These are phyloP conservation scores for Meiosimyza decipiens DNA, from an alignment of 2,888 invertebrate species.

Conservation along the genomic window DNA sequence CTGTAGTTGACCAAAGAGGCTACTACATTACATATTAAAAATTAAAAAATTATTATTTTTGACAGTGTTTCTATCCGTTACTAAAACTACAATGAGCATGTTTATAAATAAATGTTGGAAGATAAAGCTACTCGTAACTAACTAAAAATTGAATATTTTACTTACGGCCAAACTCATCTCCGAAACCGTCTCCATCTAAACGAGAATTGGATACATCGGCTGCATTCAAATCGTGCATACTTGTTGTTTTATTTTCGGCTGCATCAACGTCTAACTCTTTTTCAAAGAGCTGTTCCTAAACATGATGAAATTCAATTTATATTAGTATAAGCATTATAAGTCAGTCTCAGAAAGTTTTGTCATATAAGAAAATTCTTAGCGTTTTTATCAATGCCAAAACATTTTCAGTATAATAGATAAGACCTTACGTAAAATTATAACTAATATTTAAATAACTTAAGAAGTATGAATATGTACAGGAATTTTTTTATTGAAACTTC, in stretches of 20 bases:
- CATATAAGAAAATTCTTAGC: no score
- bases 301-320: not conserved
- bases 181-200: constrained; percentile 84
- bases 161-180: constrained; percentile 86
- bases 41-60: no score
- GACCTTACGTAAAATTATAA: no score
- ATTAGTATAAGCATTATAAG: constrained; percentile 12
- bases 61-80: no score
- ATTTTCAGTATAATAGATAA: no score
- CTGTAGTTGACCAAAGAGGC: no score
- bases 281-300: constrained; percentile 60
- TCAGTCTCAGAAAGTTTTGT: no score
- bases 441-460: no score
- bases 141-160: constrained; percentile 38
- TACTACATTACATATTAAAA: no score
- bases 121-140: not conserved
- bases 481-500: no score
- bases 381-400: no score
- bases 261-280: constrained; percentile 70
- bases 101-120: not conserved
- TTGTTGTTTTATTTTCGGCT: constrained; percentile 71
- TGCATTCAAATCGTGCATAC: constrained; percentile 72
- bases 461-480: no score
- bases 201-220: constrained; percentile 65
- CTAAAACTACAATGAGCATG: not conserved